phyloP scores from a whole-genome alignment of 2,888 invertebrate species.

The Nephrotoma flavescens region DNA sequence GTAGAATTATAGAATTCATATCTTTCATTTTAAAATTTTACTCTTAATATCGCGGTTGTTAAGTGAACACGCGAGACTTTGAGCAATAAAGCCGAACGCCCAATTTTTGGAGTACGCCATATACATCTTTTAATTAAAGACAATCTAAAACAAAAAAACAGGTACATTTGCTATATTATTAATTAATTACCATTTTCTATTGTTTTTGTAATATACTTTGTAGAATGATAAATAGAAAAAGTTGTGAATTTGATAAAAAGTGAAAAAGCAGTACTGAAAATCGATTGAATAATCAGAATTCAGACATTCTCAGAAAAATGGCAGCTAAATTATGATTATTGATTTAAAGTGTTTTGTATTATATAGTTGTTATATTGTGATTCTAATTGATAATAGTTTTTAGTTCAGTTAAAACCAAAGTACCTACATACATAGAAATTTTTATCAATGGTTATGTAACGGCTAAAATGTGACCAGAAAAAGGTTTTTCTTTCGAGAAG shows the following conservation, averaged over 20 bases:
- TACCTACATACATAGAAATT: background rate
- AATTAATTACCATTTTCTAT: constrained; percentile 29
- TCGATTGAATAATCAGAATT: background rate
- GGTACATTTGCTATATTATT: constrained; percentile 23
- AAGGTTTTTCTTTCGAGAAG: background rate
- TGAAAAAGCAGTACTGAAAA: background rate
- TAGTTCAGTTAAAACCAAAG: background rate
- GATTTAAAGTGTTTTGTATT: background rate
- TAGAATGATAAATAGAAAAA: background rate
- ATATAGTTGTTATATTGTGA: background rate
- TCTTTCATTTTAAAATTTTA: constrained; percentile 13
- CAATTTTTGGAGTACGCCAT: constrained; percentile 15
- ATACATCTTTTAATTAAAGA: background rate
- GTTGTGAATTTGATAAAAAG: background rate
- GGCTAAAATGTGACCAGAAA: background rate
- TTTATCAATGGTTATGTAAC: background rate
- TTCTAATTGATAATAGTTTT: background rate
- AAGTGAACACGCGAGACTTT: constrained; percentile 27
- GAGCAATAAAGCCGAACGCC: constrained; percentile 12
- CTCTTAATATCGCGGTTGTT: constrained; percentile 30
- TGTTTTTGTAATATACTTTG: constrained; percentile 23
- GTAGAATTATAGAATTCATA: background rate
- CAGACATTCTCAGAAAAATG: background rate
- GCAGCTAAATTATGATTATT: background rate
- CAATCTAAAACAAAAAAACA: constrained; percentile 12